Percentiles rank a stretch among this genome's conserved stretches.
These are phyloP conservation scores for Okamejei kenojei DNA, from an alignment of 2,797 vertebrate species.

Conservation along the genomic window DNA sequence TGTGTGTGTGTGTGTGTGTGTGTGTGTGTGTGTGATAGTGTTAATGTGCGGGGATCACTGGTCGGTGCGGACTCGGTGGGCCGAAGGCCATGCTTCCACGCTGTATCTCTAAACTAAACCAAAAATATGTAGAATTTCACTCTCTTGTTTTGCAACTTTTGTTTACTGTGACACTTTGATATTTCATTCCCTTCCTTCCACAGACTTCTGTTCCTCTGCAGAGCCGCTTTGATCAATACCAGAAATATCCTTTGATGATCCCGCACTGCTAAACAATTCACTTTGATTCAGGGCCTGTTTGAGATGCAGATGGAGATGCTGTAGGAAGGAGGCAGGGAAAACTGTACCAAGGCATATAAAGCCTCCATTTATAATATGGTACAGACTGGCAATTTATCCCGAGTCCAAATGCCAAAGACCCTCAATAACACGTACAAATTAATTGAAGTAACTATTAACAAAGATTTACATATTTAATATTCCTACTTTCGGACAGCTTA, in stretches of 20 bases:
- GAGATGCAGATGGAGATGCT: background rate
- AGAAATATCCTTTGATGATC: constrained; percentile 12
- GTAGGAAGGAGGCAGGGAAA: background rate
- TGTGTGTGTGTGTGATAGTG: too few relatives aligned
- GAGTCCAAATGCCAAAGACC: too few relatives aligned
- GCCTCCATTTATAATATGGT: background rate
- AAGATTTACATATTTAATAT: background rate
- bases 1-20: too few relatives aligned
- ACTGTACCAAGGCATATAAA: background rate
- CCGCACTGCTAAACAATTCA: background rate
- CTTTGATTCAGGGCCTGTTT: background rate
- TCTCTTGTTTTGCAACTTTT: background rate
- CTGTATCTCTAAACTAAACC: too few relatives aligned
- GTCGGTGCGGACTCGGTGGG: too few relatives aligned
- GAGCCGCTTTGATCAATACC: background rate
- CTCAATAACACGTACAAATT: background rate
- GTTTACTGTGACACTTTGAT: too few relatives aligned
- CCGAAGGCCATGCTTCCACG: too few relatives aligned
- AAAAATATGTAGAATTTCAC: background rate
- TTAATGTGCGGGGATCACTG: too few relatives aligned
- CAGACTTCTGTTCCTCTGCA: background rate
- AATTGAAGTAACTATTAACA: background rate
- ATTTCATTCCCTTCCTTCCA: too few relatives aligned
- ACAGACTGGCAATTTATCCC: background rate
- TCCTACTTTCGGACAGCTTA: background rate